Evolutionary conservation across 2,113 vertebrate species (phyloP).

Genomic region (Anseranas semipalmata): DNA sequence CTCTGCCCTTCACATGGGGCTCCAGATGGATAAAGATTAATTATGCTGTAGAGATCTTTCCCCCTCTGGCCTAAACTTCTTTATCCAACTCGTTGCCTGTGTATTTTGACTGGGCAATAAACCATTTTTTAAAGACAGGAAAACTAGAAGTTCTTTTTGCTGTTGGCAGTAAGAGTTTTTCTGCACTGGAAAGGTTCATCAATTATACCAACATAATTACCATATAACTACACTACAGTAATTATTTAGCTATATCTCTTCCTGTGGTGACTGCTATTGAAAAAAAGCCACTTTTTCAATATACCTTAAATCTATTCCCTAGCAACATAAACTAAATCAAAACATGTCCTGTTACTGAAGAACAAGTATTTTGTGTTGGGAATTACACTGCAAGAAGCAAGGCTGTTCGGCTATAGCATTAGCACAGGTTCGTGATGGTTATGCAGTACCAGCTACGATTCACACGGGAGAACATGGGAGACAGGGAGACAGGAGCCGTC

Average conservation of each 20-base stretch:
- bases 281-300: slow-evolving; percentile 13
- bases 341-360: neutral
- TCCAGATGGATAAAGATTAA: neutral
- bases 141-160: slow-evolving; percentile 6
- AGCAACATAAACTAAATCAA: neutral
- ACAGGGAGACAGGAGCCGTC: neutral
- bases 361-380: neutral
- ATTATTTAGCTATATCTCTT: slow-evolving; percentile 47
- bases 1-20: neutral
- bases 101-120: slow-evolving; percentile 19
- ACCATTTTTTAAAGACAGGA: neutral
- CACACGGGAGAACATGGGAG: too few species aligned
- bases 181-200: slow-evolving; percentile 26
- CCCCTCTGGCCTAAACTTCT: neutral
- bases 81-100: neutral
- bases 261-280: slow-evolving; percentile 22
- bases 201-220: slow-evolving; percentile 55
- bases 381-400: neutral
- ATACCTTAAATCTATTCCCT: slow-evolving; percentile 7
- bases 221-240: slow-evolving; percentile 13
- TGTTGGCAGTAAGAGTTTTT: neutral
- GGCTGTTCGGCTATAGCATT: neutral
- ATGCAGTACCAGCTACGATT: rapidly evolving
- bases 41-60: neutral
- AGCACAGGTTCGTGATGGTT: rapidly evolving